Evolutionary conservation across 2,113 vertebrate species (phyloP).

Genomic region (Halcyon senegalensis): DNA sequence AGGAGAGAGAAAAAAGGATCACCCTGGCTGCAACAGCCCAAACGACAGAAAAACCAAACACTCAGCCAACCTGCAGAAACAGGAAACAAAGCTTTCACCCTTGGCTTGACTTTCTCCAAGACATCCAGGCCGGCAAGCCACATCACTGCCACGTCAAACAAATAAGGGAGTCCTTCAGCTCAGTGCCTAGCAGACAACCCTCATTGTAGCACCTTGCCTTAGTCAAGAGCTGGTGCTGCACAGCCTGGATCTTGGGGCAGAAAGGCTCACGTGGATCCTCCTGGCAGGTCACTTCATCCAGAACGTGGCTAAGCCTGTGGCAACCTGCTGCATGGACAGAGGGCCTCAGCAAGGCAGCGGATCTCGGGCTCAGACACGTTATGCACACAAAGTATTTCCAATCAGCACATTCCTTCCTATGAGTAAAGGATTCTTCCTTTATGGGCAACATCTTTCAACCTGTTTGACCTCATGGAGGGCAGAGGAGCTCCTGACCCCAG

Average conservation of each 20-base stretch:
- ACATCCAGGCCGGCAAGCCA: slow-evolving; percentile 22
- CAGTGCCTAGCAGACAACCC: neutral
- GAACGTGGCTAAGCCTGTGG: neutral
- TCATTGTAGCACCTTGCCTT: neutral
- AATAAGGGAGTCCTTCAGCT: neutral
- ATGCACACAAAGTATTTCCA: neutral
- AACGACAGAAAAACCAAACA: slow-evolving; percentile 76
- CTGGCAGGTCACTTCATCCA: neutral
- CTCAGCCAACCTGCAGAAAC: slow-evolving; percentile 70
- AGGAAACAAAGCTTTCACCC: slow-evolving; percentile 57
- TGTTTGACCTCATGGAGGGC: neutral
- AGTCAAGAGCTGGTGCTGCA: neutral
- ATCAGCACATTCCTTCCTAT: neutral
- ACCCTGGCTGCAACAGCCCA: slow-evolving; percentile 81
- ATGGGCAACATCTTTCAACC: neutral
- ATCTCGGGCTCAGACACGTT: neutral
- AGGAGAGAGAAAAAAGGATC: slow-evolving; percentile 82
- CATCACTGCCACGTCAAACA: neutral
- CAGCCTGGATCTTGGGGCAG: neutral
- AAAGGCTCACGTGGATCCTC: neutral
- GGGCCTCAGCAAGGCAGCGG: neutral
- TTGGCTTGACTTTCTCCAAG: slow-evolving; percentile 38
- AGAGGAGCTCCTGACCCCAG: neutral
- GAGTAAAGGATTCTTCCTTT: neutral
- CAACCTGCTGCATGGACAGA: neutral